These are phyloP conservation scores for Lithophane semibrunnea DNA, from an alignment of 2,888 invertebrate genomes.

Conservation along the genomic window DNA sequence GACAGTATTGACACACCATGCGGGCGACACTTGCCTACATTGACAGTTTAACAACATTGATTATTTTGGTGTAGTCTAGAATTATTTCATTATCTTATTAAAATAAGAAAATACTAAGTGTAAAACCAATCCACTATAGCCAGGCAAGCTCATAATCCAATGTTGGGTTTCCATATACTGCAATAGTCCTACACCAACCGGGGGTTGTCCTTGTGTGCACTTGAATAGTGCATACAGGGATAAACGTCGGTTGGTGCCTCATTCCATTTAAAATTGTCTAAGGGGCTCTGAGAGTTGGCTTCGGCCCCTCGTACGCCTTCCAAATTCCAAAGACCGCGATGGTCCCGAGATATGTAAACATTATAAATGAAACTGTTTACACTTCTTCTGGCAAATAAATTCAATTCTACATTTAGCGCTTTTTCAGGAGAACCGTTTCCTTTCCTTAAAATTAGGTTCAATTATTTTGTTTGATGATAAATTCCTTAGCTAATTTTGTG, in stretches of 20 bases:
- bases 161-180: no score
- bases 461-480: neutral
- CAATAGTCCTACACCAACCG: no score
- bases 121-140: neutral
- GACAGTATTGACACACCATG: slow-evolving; percentile 1
- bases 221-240: no score
- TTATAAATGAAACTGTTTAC: neutral
- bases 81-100: neutral
- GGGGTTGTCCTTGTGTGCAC: no score
- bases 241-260: no score
- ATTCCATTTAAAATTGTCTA: no score
- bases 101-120: neutral
- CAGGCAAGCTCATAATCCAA: no score
- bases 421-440: neutral
- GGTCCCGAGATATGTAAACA: no score
- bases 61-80: neutral
- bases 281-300: no score
- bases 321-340: no score
- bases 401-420: neutral
- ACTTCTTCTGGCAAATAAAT: neutral
- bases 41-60: neutral
- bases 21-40: slow-evolving; percentile 10
- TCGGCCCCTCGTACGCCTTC: no score
- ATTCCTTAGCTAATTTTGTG: neutral
- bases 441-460: neutral